Evolutionary conservation across 92 coral and sea anemone genomes (phyloP).

Genomic region (Palythoa caribaeorum): DNA sequence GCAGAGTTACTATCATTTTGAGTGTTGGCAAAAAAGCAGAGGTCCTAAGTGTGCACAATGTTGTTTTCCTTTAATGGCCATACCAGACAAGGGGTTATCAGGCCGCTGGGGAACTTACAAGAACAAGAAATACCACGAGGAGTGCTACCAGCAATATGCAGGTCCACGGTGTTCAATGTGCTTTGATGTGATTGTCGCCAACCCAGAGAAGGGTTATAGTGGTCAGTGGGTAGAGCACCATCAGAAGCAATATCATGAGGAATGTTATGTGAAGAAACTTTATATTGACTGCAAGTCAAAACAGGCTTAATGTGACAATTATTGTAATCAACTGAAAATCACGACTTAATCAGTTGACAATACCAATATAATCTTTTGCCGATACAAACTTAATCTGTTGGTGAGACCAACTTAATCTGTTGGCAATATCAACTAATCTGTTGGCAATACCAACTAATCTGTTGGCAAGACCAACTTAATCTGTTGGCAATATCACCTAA

Average conservation of each 20-base stretch:
- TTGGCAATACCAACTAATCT: no score
- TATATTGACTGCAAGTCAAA: slow-evolving; percentile 86
- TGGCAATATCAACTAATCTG: no score
- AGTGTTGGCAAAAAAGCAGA: slow-evolving; percentile 91
- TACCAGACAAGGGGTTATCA: slow-evolving; percentile 84
- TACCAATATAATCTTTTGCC: no score
- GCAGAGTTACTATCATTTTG: slow-evolving; percentile 81
- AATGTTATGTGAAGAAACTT: slow-evolving; percentile 85
- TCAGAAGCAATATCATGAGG: slow-evolving; percentile 89
- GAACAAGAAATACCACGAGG: slow-evolving; percentile 91
- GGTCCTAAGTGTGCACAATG: slow-evolving; percentile 98
- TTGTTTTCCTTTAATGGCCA: slow-evolving; percentile 93
- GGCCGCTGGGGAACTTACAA: slow-evolving; percentile 95
- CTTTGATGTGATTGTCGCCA: slow-evolving; percentile 90
- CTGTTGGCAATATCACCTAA: no score
- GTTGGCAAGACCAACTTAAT: no score
- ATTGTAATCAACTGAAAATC: neutral
- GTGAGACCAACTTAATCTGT: no score
- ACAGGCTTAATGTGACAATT: slow-evolving; percentile 37
- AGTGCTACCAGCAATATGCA: slow-evolving; percentile 90
- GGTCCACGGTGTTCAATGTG: slow-evolving; percentile 97
- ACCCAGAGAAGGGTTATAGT: slow-evolving; percentile 84
- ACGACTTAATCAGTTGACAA: no score
- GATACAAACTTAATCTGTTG: no score
- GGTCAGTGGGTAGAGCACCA: slow-evolving; percentile 83